These are phyloP conservation scores for Bacillus rossius DNA, from an alignment of 1,140 invertebrate genomes.

Conservation along the genomic window DNA sequence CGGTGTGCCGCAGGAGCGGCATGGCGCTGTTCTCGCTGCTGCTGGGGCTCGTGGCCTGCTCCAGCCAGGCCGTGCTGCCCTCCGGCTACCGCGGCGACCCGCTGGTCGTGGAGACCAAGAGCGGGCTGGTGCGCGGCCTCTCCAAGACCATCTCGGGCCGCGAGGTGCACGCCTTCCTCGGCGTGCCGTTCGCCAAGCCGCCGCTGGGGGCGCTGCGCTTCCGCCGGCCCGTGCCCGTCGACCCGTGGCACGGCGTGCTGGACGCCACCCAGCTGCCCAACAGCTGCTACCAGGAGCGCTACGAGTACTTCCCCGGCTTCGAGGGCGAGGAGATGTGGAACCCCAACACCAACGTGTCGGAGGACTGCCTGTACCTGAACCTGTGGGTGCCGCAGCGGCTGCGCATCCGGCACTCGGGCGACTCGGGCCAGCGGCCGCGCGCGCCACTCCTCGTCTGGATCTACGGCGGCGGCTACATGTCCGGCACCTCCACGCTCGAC, in stretches of 20 bases:
- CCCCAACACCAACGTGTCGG: slow-evolving; percentile 85
- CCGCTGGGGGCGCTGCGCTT: slow-evolving; percentile 85
- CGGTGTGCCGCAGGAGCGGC: too few relatives aligned
- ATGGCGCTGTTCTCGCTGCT: neutral
- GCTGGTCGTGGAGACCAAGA: slow-evolving; percentile 71
- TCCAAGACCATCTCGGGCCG: slow-evolving; percentile 68
- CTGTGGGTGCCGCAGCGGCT: slow-evolving; percentile 83
- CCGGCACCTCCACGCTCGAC: slow-evolving; percentile 82
- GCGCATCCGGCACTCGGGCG: slow-evolving; percentile 55
- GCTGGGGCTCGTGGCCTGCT: neutral
- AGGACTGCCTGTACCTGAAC: slow-evolving; percentile 92
- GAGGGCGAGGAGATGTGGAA: slow-evolving; percentile 95
- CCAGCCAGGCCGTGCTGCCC: neutral
- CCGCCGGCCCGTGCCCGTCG: slow-evolving; percentile 73
- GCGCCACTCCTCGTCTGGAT: slow-evolving; percentile 88
- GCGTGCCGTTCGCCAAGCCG: slow-evolving; percentile 92
- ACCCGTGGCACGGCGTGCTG: slow-evolving; percentile 78
- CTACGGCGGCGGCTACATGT: slow-evolving; percentile 90
- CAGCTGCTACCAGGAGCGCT: slow-evolving; percentile 79
- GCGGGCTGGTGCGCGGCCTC: slow-evolving; percentile 69
- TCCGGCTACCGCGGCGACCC: slow-evolving; percentile 51
- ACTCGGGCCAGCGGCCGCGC: slow-evolving; percentile 35
- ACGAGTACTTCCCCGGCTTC: slow-evolving; percentile 84
- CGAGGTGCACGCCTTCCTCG: slow-evolving; percentile 85
- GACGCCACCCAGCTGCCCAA: slow-evolving; percentile 74